A percentile compares a stretch with the other conserved stretches of the same genome.
Evolutionary conservation across 2,888 invertebrate genomes (phyloP).

Genomic region (Caenorhabditis sp.): DNA sequence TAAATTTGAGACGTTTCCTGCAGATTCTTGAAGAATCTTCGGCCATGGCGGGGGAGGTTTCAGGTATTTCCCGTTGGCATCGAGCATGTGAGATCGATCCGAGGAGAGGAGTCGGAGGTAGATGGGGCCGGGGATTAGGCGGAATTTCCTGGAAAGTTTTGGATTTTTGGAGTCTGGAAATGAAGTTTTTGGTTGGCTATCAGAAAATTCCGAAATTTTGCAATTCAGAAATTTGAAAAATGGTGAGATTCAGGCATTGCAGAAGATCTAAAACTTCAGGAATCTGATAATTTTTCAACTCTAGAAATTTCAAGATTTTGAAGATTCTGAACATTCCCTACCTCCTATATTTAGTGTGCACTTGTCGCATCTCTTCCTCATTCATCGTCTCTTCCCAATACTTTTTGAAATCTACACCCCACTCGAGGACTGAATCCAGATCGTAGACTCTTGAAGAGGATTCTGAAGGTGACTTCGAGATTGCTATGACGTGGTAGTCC

Average conservation of each 20-base stretch:
- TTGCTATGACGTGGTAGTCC: slow-evolving; percentile 75
- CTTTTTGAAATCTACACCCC: slow-evolving; percentile 50
- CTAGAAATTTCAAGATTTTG: too few relatives aligned
- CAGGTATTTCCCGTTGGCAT: slow-evolving; percentile 43
- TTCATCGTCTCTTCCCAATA: slow-evolving; percentile 61
- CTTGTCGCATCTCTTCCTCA: slow-evolving; percentile 1
- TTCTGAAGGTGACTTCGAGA: slow-evolving; percentile 32
- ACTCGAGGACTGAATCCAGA: slow-evolving; percentile 62
- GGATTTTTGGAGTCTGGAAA: too few relatives aligned
- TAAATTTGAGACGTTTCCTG: slow-evolving; percentile 44
- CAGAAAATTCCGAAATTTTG: too few relatives aligned
- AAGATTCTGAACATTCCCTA: not conserved
- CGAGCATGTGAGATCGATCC: slow-evolving; percentile 69
- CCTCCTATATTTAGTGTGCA: slow-evolving; percentile 4
- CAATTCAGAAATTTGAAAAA: too few relatives aligned
- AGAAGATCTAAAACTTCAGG: too few relatives aligned
- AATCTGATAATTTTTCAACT: too few relatives aligned
- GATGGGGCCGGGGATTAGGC: slow-evolving; percentile 46
- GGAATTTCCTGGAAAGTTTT: slow-evolving; percentile 62
- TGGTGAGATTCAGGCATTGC: too few relatives aligned
- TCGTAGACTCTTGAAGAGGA: slow-evolving; percentile 58
- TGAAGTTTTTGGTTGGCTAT: too few relatives aligned
- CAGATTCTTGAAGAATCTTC: not conserved
- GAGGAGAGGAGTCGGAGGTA: slow-evolving; percentile 62
- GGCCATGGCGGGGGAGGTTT: slow-evolving; percentile 55